Evolutionary conservation across 2,113 vertebrate genomes (phyloP), one percentile per base, ranked within the genome.

Genomic region (Lepus europaeus): DNA sequence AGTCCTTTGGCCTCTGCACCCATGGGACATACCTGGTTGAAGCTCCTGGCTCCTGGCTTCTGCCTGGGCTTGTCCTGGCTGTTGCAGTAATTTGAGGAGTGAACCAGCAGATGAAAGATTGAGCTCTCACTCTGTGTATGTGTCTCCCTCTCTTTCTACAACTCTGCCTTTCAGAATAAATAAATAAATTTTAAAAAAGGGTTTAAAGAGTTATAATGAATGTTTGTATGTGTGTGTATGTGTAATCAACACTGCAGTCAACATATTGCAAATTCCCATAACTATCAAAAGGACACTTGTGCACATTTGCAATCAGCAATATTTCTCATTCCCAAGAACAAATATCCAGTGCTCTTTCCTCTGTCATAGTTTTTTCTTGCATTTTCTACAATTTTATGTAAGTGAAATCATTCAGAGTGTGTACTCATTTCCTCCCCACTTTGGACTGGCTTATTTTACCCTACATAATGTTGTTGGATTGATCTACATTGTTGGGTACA

Each of bases 161-260:
- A 45, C 45, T 45, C 7, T 45, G 45, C 45, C 45, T 45, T 45
- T 45, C 45, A 45, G 45, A 45, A 45, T 45, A 45, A 7, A 45
- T 45, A 45, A 45, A 45, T 45, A 45, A 6, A 45, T 45, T 45
- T 45, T 45, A 1, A 45, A 45, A 45, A 45, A 49, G 25, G 63
- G 49, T 68, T 85, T 69, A 68, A n/a, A 92, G 45, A 36, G 19
- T 66, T 89, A 80, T 85, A 36, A 61, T 80, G 12, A 80, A 89
- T 95, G 56, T 49, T 14, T 59, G 56, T 59, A 6, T 59, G 56
- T 59, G 56, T 59, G 73, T 74, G 25, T 33, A 29, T 80, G 29
- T 74, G 49, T 89, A 68, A 90, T 31, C 33, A 89, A 59, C 66
- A 74, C 23, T 86, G 27, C 13, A 73, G 63, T 89, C 5, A 59